Evolutionary conservation across 2,113 vertebrate species (phyloP).

Genomic region (Pelmatolapia mariae): DNA sequence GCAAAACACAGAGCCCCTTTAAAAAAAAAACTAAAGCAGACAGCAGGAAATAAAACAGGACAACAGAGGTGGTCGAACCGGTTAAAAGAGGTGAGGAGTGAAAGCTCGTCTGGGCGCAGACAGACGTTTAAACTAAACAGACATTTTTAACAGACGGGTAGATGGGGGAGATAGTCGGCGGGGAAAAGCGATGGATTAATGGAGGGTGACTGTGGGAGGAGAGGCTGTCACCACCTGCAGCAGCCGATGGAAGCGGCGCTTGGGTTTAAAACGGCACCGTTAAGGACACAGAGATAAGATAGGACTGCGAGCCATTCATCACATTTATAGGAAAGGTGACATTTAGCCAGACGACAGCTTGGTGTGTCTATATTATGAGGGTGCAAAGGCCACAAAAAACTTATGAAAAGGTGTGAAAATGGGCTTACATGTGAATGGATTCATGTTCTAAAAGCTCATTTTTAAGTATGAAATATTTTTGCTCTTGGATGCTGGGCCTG

Average conservation of each 20-base stretch:
- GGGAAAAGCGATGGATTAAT: constrained; percentile 1
- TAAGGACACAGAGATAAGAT: constrained; percentile 40
- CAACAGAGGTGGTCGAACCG: constrained; percentile 26
- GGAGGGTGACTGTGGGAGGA: constrained; percentile 12
- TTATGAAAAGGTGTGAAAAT: background rate
- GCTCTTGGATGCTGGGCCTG: background rate
- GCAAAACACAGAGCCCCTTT: background rate
- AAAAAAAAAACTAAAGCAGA: background rate
- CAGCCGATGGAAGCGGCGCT: background rate
- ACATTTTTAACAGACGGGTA: constrained; percentile 29
- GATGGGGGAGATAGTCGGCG: constrained; percentile 34
- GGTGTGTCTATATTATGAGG: background rate
- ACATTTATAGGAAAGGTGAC: constrained; percentile 40
- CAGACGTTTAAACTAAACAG: constrained; percentile 35
- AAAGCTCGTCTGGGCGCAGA: constrained; percentile 9
- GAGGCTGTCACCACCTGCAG: constrained; percentile 32
- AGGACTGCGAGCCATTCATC: constrained; percentile 19
- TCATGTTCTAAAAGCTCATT: background rate
- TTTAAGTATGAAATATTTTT: background rate
- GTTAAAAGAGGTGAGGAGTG: constrained; percentile 38
- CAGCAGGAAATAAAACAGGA: background rate
- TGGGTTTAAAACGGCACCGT: background rate
- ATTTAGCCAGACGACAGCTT: constrained; percentile 24
- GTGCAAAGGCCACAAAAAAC: background rate
- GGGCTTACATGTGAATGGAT: background rate